Evolutionary conservation across 2,888 invertebrate species (phyloP), one percentile per base, ranked within the genome.

Genomic region (Zonitis immaculata): DNA sequence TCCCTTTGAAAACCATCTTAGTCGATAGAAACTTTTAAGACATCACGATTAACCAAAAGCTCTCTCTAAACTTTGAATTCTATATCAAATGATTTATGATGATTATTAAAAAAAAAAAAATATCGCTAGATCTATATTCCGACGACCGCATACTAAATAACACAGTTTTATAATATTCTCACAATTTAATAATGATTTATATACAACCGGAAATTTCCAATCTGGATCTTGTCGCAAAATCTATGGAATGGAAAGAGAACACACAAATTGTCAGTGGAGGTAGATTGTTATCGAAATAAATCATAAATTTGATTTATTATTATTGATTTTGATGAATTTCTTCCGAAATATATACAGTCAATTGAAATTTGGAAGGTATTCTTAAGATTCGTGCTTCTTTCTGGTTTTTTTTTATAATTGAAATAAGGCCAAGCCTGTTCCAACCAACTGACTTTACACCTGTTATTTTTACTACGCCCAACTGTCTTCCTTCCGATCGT

Each of bases 21-120:
- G n/a, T n/a, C n/a, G 20, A 6, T 11, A 44, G 52, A 52, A 49
- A 32, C 48, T 45, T 30, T 46, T 14, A 25, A 45, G 43, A n/a
- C n/a, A n/a, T n/a, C n/a, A n/a, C n/a, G n/a, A n/a, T n/a, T n/a
- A n/a, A n/a, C n/a, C n/a, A n/a, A n/a, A n/a, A n/a, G n/a, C n/a
- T n/a, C n/a, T n/a, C n/a, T n/a, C n/a, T n/a, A n/a, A n/a, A n/a
- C n/a, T n/a, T n/a, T n/a, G n/a, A n/a, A n/a, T n/a, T n/a, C n/a
- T n/a, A n/a, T 35, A 35, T 35, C 35, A 28, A 49, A 58, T 63
- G 67, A 67, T 67, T 67, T 67, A 67, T 67, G 51, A 56, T 63
- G 63, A 63, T 66, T 67, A 67, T 67, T 67, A 66, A 66, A 64
- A 64, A n/a, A n/a, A n/a, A n/a, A n/a, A n/a, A n/a, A n/a, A n/a